Conservation (phyloP, 1,140 invertebrate species). For the Platorchestia sp. region DNA sequence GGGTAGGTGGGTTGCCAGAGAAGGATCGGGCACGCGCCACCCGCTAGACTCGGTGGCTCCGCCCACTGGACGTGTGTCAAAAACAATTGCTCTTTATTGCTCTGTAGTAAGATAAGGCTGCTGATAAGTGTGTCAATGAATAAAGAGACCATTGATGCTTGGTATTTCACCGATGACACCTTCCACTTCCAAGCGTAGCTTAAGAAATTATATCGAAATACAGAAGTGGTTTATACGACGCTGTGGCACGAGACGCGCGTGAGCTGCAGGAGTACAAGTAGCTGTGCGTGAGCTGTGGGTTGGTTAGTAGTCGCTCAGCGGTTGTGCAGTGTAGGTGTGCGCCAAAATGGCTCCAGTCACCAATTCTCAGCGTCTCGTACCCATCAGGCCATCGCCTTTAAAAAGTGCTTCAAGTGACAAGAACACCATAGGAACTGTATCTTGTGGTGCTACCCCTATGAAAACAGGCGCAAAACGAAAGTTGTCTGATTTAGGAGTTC, state of each 20-base stretch:
- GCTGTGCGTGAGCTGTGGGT: constrained; percentile 55
- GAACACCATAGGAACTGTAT: constrained; percentile 13
- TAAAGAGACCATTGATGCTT: not conserved
- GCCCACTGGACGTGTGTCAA: constrained; percentile 52
- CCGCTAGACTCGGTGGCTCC: not conserved
- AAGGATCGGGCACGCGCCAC: constrained; percentile 47
- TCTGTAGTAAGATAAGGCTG: not conserved
- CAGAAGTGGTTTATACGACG: not conserved
- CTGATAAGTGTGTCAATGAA: constrained; percentile 18
- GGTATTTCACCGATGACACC: not conserved
- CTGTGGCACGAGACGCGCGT: constrained; percentile 30
- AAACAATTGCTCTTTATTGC: not conserved
- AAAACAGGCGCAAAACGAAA: constrained; percentile 64
- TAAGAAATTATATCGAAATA: not conserved
- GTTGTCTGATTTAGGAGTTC: constrained; percentile 60
- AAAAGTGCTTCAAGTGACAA: constrained; percentile 59
- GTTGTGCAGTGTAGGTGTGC: constrained; percentile 52
- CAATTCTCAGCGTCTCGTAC: constrained; percentile 64
- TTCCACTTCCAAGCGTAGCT: not conserved
- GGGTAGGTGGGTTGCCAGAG: not conserved
- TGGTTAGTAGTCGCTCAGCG: constrained; percentile 59
- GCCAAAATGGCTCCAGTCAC: constrained; percentile 42
- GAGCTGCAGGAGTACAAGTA: constrained; percentile 54
- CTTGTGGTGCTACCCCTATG: constrained; percentile 61
- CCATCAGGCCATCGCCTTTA: constrained; percentile 66